These are phyloP conservation scores for Carabus problematicus DNA, from an alignment of 2,888 invertebrate species.

Conservation along the genomic window DNA sequence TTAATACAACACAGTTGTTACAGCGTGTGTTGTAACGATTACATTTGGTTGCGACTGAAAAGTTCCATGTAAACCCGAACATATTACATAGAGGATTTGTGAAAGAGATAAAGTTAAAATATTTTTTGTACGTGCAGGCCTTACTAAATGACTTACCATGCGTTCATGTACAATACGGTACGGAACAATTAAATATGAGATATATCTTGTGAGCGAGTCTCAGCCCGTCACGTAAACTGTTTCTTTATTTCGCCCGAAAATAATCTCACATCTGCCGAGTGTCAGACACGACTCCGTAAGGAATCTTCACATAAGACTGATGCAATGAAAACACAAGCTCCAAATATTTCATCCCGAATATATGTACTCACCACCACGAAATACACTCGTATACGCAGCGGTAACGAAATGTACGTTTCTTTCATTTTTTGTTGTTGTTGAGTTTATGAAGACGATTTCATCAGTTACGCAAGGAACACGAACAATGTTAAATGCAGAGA, in stretches of 20 bases:
- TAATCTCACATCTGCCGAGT: slow-evolving; percentile 29
- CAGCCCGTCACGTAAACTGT: slow-evolving; percentile 28
- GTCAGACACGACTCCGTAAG: slow-evolving; percentile 7
- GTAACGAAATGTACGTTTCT: no score
- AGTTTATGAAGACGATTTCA: no score
- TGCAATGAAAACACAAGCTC: slow-evolving; percentile 10
- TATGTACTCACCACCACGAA: no score
- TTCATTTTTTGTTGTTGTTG: no score
- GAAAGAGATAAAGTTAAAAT: slow-evolving; percentile 20
- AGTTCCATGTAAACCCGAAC: slow-evolving; percentile 7
- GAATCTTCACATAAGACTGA: slow-evolving; percentile 11
- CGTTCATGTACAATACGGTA: slow-evolving; percentile 35
- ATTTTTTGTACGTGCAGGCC: slow-evolving; percentile 15
- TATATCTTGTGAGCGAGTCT: not conserved
- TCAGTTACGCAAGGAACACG: no score
- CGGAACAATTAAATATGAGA: slow-evolving; percentile 30
- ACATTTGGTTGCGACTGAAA: not conserved
- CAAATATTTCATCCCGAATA: not conserved
- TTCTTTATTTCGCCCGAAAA: slow-evolving; percentile 29
- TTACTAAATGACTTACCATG: slow-evolving; percentile 21
- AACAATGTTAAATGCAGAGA: no score
- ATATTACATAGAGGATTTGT: slow-evolving; percentile 17
- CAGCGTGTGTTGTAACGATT: not conserved
- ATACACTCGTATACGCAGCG: no score
- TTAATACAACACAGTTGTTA: not conserved